Conservation (phyloP, 2,113 vertebrate species). For the Rhabdornis inornatus region DNA sequence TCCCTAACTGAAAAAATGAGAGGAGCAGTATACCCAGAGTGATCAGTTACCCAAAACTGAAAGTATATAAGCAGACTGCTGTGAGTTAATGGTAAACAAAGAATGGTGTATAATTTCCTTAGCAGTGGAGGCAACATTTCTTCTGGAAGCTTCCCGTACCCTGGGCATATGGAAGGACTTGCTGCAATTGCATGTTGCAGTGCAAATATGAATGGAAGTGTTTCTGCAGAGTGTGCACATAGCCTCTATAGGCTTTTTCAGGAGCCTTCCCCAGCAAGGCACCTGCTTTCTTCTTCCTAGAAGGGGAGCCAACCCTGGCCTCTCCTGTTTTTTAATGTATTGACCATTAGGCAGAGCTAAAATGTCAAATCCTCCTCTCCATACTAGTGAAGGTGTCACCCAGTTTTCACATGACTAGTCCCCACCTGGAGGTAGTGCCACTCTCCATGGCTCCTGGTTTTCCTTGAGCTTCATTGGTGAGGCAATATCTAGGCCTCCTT, state of each 20-base stretch:
- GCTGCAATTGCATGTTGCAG: rapidly evolving
- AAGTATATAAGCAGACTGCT: neutral
- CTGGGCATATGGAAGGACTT: neutral
- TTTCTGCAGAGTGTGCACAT: neutral
- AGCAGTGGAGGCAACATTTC: neutral
- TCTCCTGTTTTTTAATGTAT: neutral
- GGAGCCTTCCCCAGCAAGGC: neutral
- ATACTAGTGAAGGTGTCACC: neutral
- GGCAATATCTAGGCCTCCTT: neutral
- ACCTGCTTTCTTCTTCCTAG: neutral
- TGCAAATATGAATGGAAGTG: neutral
- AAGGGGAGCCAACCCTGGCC: neutral
- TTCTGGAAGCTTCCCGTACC: neutral
- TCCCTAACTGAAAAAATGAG: neutral
- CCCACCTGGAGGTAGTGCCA: neutral
- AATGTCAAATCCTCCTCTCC: neutral
- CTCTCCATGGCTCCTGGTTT: neutral
- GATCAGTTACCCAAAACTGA: neutral
- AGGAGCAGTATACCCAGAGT: neutral
- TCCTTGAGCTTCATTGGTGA: neutral
- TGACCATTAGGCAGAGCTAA: neutral
- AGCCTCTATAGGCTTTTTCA: neutral
- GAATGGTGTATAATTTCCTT: neutral
- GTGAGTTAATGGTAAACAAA: neutral
- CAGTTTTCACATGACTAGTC: neutral